phyloP scores from a whole-genome alignment of 2,113 vertebrate genomes.

The Xenopus laevis region DNA sequence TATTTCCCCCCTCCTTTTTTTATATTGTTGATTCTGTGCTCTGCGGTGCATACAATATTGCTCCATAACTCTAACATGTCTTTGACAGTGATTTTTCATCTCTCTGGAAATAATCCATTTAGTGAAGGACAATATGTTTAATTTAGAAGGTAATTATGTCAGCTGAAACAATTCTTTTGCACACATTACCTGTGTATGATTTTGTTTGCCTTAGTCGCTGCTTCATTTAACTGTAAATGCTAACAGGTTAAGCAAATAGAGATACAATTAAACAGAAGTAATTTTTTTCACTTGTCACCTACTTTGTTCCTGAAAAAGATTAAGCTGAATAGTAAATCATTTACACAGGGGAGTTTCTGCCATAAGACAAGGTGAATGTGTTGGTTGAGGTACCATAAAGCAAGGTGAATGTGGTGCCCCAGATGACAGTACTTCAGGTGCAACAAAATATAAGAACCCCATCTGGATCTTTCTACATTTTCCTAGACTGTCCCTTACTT shows the following conservation, averaged over 20 bases:
- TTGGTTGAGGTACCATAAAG: too few species aligned
- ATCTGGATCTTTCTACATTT: too few species aligned
- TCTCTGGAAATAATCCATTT: slow-evolving; percentile 41
- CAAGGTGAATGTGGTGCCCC: too few species aligned
- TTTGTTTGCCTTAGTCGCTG: slow-evolving; percentile 1
- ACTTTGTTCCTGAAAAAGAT: background rate
- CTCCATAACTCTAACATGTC: slow-evolving; percentile 24
- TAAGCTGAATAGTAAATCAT: too few species aligned
- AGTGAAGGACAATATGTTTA: slow-evolving; percentile 39
- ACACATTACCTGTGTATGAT: slow-evolving; percentile 38
- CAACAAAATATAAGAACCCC: too few species aligned
- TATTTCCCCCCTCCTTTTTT: background rate
- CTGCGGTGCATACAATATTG: slow-evolving; percentile 32
- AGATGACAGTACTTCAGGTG: too few species aligned
- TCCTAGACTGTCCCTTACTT: too few species aligned
- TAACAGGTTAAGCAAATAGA: slow-evolving; percentile 26
- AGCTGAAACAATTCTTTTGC: slow-evolving; percentile 30
- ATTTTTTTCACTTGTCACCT: background rate
- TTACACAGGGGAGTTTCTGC: too few species aligned
- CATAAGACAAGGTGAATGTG: too few species aligned
- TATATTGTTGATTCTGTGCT: slow-evolving; percentile 31
- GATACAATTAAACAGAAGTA: background rate
- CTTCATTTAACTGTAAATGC: slow-evolving; percentile 32
- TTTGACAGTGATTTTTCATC: slow-evolving; percentile 40
- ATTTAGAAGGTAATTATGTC: slow-evolving; percentile 41